Evolutionary conservation across 2,797 vertebrate species (phyloP).

Genomic region (Notamacropus eugenii): DNA sequence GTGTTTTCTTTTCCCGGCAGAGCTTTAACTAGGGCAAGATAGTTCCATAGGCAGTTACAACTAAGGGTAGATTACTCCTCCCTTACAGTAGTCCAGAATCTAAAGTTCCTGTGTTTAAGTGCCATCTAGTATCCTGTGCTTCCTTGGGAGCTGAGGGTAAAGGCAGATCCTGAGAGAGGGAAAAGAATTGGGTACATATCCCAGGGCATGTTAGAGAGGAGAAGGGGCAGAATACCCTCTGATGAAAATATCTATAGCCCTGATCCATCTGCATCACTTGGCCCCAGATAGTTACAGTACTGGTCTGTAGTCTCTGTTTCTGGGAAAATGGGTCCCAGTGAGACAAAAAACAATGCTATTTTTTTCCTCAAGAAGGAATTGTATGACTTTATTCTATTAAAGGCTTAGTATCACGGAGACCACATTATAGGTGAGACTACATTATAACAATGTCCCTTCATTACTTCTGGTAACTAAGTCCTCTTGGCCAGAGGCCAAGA

Average conservation of each 20-base stretch:
- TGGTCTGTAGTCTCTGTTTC: not conserved
- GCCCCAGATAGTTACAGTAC: not conserved
- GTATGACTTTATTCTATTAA: not conserved
- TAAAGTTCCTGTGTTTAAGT: not conserved
- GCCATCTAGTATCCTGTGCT: not conserved
- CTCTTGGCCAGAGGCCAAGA: constrained; percentile 36
- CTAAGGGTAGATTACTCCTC: not conserved
- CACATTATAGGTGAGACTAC: constrained; percentile 13
- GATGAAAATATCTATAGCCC: not conserved
- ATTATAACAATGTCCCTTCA: not conserved
- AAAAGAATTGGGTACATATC: not conserved
- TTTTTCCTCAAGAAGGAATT: not conserved
- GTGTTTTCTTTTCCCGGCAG: not conserved
- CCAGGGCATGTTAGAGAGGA: not conserved
- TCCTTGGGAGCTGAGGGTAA: not conserved
- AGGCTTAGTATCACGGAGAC: not conserved
- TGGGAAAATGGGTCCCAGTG: not conserved
- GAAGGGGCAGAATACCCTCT: not conserved
- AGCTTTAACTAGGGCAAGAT: not conserved
- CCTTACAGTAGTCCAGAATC: not conserved
- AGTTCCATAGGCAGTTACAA: not conserved
- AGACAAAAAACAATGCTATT: not conserved
- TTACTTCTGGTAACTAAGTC: not conserved
- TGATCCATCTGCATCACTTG: not conserved
- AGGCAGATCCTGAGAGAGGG: not conserved